Evolutionary conservation across 2,113 vertebrate species (phyloP), one percentile per base, ranked within the genome.

Genomic region (Aegithalos caudatus): DNA sequence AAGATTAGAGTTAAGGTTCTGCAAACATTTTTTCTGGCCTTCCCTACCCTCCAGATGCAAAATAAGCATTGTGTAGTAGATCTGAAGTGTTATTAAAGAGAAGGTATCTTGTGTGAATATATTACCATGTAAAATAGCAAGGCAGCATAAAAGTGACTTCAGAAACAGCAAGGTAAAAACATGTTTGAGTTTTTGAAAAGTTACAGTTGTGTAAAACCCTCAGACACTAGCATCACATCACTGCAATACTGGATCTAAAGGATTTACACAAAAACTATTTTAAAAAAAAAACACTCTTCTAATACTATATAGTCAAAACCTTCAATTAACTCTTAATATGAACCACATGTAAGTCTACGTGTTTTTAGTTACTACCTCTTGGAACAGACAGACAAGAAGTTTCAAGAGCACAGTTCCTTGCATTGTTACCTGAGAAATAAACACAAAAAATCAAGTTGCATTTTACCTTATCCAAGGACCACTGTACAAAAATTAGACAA

Each of bases 11-110:
- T 33, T 56, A 67, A 29, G 12, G 14, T 38, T 58, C 33, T 37
- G 44, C 11, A 58, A 62, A 22, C 1, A 0, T 0, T 17, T 50
- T 44, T 27, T 38, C 3, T 45, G 16, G 8, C 12, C 35, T 58
- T 81, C 50, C n/a, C 27, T 51, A 47, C 23, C 3, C 14, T 90
- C 24, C 29, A 56, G 37, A 54, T 38, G 29, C 17, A 67, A 89
- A 84, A 25, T 5, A 6, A 64, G 19, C 28, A 92, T 6, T 15
- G 17, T 3, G 12, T 11, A 77, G 19, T 24, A 69, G 33, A 40
- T 28, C 12, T 65, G 3, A 82, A 31, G 14, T 16, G 18, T 44
- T 62, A 5, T n/a, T 64, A 38, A 54, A 81, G 8, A 62, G 17
- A 54, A 38, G 23, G 60, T 9, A 81, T 1, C 3, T 11, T 35